Conservation (phyloP, 2,113 vertebrate species). For the Chroicocephalus ridibundus region DNA sequence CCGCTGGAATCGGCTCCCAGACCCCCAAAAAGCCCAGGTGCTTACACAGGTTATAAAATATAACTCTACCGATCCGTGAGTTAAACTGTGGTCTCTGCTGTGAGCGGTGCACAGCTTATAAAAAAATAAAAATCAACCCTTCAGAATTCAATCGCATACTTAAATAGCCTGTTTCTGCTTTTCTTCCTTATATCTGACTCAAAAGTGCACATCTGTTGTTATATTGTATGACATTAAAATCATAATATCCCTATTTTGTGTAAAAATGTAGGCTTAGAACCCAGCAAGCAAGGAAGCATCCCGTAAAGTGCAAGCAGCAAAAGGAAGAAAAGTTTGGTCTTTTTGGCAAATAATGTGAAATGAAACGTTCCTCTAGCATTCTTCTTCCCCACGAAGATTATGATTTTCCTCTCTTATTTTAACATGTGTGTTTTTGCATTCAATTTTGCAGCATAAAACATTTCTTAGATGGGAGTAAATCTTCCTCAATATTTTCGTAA, state of each 20-base stretch:
- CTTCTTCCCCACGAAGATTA: not conserved
- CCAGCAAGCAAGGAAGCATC: not conserved
- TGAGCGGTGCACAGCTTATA: not conserved
- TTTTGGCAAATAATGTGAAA: not conserved
- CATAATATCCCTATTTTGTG: not conserved
- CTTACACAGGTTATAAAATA: not conserved
- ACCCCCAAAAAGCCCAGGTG: not conserved
- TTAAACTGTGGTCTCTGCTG: not conserved
- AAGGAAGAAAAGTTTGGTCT: not conserved
- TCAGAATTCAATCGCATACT: not conserved
- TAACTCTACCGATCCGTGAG: not conserved
- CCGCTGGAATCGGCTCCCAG: not conserved
- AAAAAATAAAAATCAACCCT: not conserved
- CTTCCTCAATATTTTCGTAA: conserved; percentile 4
- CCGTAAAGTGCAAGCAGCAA: not conserved
- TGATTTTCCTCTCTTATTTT: not conserved
- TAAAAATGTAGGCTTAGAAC: not conserved
- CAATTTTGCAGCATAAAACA: not conserved
- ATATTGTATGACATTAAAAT: not conserved
- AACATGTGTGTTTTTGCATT: not conserved
- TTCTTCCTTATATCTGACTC: not conserved
- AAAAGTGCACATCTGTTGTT: conserved; percentile 16
- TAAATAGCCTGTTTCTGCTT: not conserved
- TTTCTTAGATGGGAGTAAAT: not conserved
- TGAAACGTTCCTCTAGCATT: not conserved